Evolutionary conservation across 2,113 vertebrate genomes (phyloP), one percentile per base, ranked within the genome.

Genomic region (Candoia aspera): DNA sequence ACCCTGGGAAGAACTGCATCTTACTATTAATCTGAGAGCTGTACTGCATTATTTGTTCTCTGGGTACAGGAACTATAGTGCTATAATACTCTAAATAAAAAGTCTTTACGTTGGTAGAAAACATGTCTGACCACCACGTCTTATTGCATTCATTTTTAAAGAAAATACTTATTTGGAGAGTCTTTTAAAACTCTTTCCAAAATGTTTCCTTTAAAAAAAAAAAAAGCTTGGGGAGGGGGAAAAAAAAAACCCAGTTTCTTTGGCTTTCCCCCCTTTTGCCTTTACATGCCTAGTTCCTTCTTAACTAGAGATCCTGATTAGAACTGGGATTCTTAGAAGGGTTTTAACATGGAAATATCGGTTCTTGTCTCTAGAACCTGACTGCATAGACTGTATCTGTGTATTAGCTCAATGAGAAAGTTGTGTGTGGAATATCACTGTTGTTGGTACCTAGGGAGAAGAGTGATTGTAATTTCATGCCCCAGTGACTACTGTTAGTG

Each of bases 381-480:
- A 91, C 93, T 96, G 93, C 92, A 93, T 95, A 90, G 89, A 95
- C 95, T 92, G 87, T 95, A 90, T 94, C 93, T 23, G 94, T 98
- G 95, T 97, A 97, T 98, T 98, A 97, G 96, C 97, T 98, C 97
- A 97, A 95, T 97, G 95, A 95, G 92, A 86, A 91, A 8, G 0
- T 53, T 96, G 84, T 93, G 94, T 93, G 96, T 97, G 93, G 92
- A 95, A 93, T 94, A 96, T 95, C 92, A 92, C 90, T 60, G 92
- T 97, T 97, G 97, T 94, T 96, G 95, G 96, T 97, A 96, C 97
- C 95, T 95, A 91, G 95, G 96, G 96, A 96, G 96, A 95, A 95
- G 94, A 90, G 95, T 94, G 97, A 98, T 98, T 98, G 98, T 98
- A 98, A 99, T 99, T 99, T 99, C 98, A 98, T 97, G 97, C 97